phyloP scores from a whole-genome alignment of 2,113 vertebrate species.

The Hydrochoerus hydrochaeris region DNA sequence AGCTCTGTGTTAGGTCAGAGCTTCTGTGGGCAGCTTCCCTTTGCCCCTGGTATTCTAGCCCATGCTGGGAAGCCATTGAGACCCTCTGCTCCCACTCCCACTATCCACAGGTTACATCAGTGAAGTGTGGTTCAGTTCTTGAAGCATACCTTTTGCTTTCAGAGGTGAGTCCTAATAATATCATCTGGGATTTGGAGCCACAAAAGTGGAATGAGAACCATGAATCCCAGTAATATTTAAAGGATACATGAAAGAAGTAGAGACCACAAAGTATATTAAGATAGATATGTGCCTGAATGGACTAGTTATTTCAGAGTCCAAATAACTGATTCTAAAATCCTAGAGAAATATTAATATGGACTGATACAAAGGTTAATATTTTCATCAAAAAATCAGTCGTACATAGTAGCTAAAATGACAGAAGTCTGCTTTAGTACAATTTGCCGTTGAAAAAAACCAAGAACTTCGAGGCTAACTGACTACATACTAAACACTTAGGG shows the following conservation, averaged over 20 bases:
- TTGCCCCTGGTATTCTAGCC: not conserved
- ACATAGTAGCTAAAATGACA: not conserved
- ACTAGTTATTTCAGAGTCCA: not conserved
- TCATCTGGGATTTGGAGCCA: not conserved
- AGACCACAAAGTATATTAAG: not conserved
- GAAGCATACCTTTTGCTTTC: not conserved
- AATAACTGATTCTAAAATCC: not conserved
- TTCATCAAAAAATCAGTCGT: not conserved
- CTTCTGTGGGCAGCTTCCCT: not conserved
- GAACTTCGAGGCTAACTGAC: not conserved
- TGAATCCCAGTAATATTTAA: not conserved
- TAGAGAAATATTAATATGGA: not conserved
- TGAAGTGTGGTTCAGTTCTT: conserved; percentile 36
- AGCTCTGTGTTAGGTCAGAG: not conserved
- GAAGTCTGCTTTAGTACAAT: not conserved
- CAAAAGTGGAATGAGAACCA: not conserved
- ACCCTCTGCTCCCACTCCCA: not conserved
- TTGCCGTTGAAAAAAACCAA: not conserved
- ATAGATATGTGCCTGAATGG: not conserved
- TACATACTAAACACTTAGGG: not conserved
- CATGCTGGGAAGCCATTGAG: not conserved
- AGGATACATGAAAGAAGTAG: not conserved
- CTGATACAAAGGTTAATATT: not conserved
- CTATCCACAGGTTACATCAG: not conserved
- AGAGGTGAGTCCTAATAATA: not conserved